Evolutionary conservation across 1,140 invertebrate genomes (phyloP).

Genomic region (Atta cephalotes): DNA sequence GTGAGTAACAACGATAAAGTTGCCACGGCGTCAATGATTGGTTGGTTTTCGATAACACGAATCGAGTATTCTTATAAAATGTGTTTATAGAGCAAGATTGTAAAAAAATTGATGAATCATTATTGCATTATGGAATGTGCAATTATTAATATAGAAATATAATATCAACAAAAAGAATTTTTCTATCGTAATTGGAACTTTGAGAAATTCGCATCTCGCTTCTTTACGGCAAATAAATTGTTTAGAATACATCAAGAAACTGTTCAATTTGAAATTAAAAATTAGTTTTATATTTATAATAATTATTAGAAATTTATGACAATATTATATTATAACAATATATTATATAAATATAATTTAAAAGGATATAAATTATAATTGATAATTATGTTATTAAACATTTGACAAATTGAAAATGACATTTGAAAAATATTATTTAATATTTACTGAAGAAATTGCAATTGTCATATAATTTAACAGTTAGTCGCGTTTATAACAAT

Average conservation of each 20-base stretch:
- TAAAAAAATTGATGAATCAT: constrained; percentile 73
- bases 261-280: background rate
- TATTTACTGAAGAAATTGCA: background rate
- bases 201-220: background rate
- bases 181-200: constrained; percentile 63
- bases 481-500: constrained; percentile 1
- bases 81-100: constrained; percentile 78
- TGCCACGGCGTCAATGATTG: constrained; percentile 58
- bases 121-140: constrained; percentile 74
- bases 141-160: constrained; percentile 65
- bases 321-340: background rate
- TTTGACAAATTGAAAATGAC: background rate
- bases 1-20: constrained; percentile 80
- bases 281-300: background rate
- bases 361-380: background rate
- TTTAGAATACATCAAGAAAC: background rate
- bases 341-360: background rate
- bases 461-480: background rate
- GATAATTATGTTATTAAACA: background rate
- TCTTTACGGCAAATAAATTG: background rate
- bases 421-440: background rate
- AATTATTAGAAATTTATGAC: background rate
- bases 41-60: constrained; percentile 74
- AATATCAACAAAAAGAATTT: constrained; percentile 58
- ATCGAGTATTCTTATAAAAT: constrained; percentile 73